Evolutionary conservation across 2,113 vertebrate species (phyloP).

Genomic region (Pan troglodytes): NHGRI_mPanTro3-v2.1_pri NC_072418.2:40536501-40537000

Average conservation of each 20-base stretch:
- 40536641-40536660: neutral
- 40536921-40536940: constrained; percentile 14
- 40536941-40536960: constrained; percentile 3
- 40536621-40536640: neutral
- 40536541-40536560: neutral
- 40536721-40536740: neutral
- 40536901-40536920: constrained; percentile 9
- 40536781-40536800: neutral
- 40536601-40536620: neutral
- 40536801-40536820: neutral
- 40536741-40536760: neutral
- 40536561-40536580: neutral
- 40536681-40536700: neutral
- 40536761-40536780: neutral
- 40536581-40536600: neutral
- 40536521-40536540: neutral
- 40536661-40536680: neutral
- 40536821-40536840: neutral
- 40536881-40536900: constrained; percentile 30
- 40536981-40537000: neutral
- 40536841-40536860: neutral
- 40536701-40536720: neutral
- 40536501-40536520: neutral
- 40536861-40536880: neutral
- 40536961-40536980: neutral